Evolutionary conservation across 2,888 invertebrate genomes (phyloP).

Genomic region (Cheilosia vernalis): DNA sequence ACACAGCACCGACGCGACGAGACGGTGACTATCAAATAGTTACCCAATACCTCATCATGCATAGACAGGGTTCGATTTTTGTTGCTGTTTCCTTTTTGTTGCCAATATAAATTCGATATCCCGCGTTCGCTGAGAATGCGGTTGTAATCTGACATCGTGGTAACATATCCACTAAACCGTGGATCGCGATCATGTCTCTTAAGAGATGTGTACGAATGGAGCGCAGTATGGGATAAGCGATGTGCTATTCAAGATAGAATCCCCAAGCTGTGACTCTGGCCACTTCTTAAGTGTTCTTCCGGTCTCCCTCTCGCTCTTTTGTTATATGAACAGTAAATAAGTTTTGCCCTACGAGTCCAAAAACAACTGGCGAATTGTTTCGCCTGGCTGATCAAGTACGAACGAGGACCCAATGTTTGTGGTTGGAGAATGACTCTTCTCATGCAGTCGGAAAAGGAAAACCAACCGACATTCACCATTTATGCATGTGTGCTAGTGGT

Average conservation of each 20-base stretch:
- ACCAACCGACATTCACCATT: constrained; percentile 16
- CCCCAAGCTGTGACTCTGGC: too few species aligned
- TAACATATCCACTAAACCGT: constrained; percentile 61
- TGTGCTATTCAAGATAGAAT: too few species aligned
- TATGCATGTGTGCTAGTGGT: background rate
- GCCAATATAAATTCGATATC: constrained; percentile 65
- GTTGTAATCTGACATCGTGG: constrained; percentile 72
- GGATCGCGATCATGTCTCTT: constrained; percentile 58
- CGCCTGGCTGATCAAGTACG: constrained; percentile 64
- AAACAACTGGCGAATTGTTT: constrained; percentile 40
- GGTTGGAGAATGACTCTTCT: constrained; percentile 37
- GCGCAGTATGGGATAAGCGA: constrained; percentile 24
- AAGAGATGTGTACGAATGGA: background rate
- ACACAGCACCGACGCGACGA: background rate
- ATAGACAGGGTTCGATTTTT: constrained; percentile 23
- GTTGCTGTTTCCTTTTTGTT: background rate
- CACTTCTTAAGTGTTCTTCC: too few species aligned
- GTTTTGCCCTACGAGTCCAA: constrained; percentile 55
- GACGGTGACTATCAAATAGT: constrained; percentile 26
- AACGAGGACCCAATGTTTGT: constrained; percentile 43
- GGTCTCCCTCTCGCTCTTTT: background rate
- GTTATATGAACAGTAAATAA: constrained; percentile 41
- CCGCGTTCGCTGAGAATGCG: constrained; percentile 67
- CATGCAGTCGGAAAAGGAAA: background rate
- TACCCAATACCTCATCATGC: constrained; percentile 59